Percentiles rank a stretch among this genome's conserved stretches.
These are phyloP conservation scores for Pandemis heparana DNA, from an alignment of 2,888 invertebrate species.

Conservation along the genomic window DNA sequence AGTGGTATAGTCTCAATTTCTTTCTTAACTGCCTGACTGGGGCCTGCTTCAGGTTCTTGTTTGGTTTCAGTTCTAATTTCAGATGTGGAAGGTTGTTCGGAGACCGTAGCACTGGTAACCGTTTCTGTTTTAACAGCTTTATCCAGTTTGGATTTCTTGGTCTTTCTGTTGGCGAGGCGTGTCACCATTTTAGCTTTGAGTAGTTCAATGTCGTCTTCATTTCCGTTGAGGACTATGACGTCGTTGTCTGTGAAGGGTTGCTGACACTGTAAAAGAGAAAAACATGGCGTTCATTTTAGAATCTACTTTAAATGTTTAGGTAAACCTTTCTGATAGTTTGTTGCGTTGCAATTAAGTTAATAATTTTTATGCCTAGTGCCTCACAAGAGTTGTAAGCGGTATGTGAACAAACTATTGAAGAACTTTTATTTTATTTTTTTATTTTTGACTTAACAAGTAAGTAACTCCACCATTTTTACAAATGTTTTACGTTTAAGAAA, in stretches of 20 bases:
- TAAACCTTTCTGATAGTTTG: too few species aligned
- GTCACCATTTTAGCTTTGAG: conserved; percentile 88
- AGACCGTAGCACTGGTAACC: conserved; percentile 48
- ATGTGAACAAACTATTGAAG: too few species aligned
- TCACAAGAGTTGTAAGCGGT: too few species aligned
- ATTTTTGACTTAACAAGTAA: too few species aligned
- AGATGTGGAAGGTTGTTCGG: conserved; percentile 48
- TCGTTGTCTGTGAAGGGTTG: conserved; percentile 91
- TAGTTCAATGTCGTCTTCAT: conserved; percentile 90
- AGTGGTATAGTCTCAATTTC: conserved; percentile 79
- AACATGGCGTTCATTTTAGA: not conserved
- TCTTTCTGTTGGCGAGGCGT: conserved; percentile 89
- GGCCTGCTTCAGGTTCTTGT: conserved; percentile 67
- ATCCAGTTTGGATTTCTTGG: conserved; percentile 85
- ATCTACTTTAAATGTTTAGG: too few species aligned
- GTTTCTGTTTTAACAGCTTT: conserved; percentile 54
- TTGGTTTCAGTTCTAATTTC: conserved; percentile 56
- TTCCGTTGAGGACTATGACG: conserved; percentile 94
- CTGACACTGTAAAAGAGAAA: conserved; percentile 88
- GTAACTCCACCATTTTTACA: too few species aligned
- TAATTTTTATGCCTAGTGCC: too few species aligned
- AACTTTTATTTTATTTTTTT: too few species aligned
- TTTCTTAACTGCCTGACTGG: conserved; percentile 67
- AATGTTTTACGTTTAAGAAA: too few species aligned
- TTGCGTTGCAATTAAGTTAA: too few species aligned